Base-by-base conservation (phyloP, 2,797 vertebrate genomes). In the Capromys pilorides region DNA sequence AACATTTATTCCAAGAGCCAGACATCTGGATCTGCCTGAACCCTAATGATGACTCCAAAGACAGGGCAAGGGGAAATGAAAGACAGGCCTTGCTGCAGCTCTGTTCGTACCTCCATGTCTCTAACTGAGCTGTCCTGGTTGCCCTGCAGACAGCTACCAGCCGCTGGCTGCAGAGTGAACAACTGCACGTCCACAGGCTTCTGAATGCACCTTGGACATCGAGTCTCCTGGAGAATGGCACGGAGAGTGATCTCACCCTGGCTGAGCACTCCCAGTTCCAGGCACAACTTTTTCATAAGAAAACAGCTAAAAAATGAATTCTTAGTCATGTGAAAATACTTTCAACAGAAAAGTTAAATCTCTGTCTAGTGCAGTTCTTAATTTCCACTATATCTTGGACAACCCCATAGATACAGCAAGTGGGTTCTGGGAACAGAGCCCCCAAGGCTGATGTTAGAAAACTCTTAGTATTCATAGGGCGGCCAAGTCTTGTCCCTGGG, bases 231-330 rank as follows among this genome's bases (percentile, higher is more conserved):
- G 61, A 21, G 83, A 79, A 31, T 33, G 19, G 22, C 79, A 57
- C 9, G 12, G 2, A 24, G 24, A 28, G 41, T 14, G 61, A 41
- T 22, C 54, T 73, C 49, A 24, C 57, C 13, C 19, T 49, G 31
- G 28, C 80, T 67, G 22, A 95, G 39, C 31, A 28, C 16, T 86
- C 59, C 59, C 18, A 26, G 28, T 84, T 77, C 91, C 54, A 77
- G 54, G 59, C 69, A 36, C 13, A 77, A 54, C 36, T 84, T 93
- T 69, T 87, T 94, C 66, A 71, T n/a, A 69, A 75, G 89, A 93
- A 41, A 86, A 45, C 22, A 24, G 54, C 64, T 71, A 92, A 75
- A 59, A 79, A 19, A 75, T 82, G 88, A 1, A 67, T 91, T 86
- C 90, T 84, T 93, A 39, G 31, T 81, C n/a, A 67, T 19, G 51